Base-by-base conservation (phyloP, 2,888 invertebrate genomes). In the Rhodophaea formosa region DNA sequence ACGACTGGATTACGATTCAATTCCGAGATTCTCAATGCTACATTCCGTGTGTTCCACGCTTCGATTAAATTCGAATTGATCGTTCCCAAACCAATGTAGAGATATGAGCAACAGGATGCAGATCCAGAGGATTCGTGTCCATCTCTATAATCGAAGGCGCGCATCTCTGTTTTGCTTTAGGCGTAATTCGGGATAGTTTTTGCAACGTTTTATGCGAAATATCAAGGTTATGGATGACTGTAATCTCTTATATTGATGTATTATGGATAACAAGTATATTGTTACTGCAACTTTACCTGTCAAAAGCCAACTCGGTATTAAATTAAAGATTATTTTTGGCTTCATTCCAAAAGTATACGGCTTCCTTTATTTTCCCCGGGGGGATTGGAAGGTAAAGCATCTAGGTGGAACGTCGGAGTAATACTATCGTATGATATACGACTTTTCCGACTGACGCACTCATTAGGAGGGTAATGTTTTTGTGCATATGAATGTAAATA, bases 141-240 rank as follows among this genome's bases (percentile, higher is more conserved):
- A 23, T 23, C 23, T 5, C 23, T 23, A 23, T 5, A 23, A 2
- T 23, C 23, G 23, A 23, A 23, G 23, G 35, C 35, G 35, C 35
- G 35, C 51, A 51, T 51, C 51, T 16, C 7, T 51, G n/a, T 51
- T 45, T 45, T 15, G 51, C 51, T 51, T 10, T 6, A 8, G 51
- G 51, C 51, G 10, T 8, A 6, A 7, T 12, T 51, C 39, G 5
- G n/a, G 35, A 35, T 10, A 35, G 8, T 10, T 8, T 10, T 3
- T 3, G n/a, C 12, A 39, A 39, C 39, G n/a, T 39, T 39, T 39
- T n/a, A 39, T 39, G 39, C 5, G n/a, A 39, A 39, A 39, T 39
- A 6, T 39, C n/a, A 23, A 46, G n/a, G 6, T 46, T 46, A 46
- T 39, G 10, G 12, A 39, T 39, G 39, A 39, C 12, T 39, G 12